Evolutionary conservation across 2,888 invertebrate species (phyloP).

Genomic region (Eupithecia abbreviata): DNA sequence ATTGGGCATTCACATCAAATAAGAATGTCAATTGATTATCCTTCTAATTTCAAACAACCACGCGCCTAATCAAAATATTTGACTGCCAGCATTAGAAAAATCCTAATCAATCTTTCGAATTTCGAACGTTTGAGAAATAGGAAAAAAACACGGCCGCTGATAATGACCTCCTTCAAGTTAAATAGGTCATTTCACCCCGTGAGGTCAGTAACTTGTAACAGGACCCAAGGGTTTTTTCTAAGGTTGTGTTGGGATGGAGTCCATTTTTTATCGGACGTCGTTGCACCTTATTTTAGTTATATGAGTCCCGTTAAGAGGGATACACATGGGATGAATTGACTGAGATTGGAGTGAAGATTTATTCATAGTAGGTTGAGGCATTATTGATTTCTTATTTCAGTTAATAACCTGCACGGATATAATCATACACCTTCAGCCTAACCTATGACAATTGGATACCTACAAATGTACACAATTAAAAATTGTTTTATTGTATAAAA

Average conservation of each 20-base stretch:
- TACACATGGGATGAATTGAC: conserved; percentile 50
- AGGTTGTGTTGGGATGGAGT: conserved; percentile 57
- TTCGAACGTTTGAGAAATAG: conserved; percentile 41
- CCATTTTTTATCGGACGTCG: conserved; percentile 79
- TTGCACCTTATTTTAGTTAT: conserved; percentile 74
- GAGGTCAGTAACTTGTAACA: conserved; percentile 80
- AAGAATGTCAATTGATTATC: not conserved
- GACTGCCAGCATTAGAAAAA: conserved; percentile 32
- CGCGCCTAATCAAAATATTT: conserved; percentile 31
- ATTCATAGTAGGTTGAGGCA: not conserved
- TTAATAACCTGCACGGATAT: not conserved
- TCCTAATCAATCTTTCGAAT: conserved; percentile 45
- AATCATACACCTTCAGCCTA: not conserved
- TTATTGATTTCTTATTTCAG: not conserved
- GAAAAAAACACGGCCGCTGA: conserved; percentile 52
- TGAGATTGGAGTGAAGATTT: conserved; percentile 49
- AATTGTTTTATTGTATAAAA: no score
- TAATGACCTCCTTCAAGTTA: conserved; percentile 77
- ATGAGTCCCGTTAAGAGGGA: conserved; percentile 74
- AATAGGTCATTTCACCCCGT: conserved; percentile 81
- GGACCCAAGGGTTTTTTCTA: conserved; percentile 75
- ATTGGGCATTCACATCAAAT: not conserved
- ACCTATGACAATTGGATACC: not conserved
- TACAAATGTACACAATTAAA: no score
- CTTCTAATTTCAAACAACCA: conserved; percentile 15